Evolutionary conservation across 2,113 vertebrate species (phyloP), one percentile per base, ranked within the genome.

Genomic region (Notarius lentiginosus): DNA sequence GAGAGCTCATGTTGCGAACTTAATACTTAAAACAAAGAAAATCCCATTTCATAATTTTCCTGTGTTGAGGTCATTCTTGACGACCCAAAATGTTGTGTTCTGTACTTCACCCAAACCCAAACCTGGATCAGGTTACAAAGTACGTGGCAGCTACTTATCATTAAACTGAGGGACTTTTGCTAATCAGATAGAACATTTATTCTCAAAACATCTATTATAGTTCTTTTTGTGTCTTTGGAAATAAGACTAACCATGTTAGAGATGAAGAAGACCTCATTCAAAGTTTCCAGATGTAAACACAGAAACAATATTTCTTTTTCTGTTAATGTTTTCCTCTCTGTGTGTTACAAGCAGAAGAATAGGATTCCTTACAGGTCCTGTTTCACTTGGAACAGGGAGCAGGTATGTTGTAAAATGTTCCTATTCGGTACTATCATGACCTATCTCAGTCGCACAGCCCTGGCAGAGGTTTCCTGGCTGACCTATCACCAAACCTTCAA

Each of bases 11-110:
- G 90, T 87, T 81, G 88, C 75, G 89, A 84, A 92, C 79, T 90
- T 92, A 87, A 93, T 90, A 89, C 82, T 41, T 60, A 60, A 80
- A 80, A 58, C 30, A 34, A 81, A 7, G n/a, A 83, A 89, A 92
- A 92, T 75, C 86, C 88, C 51, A 87, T 91, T 92, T 93, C 86
- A 93, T 91, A 79, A 90, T 91, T 90, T 89, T 90, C 90, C 84
- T 83, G 83, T 70, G 9, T 88, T 89, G 68, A 86, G 72, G 85
- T 47, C 79, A 83, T 75, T 89, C 88, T 81, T 65, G 41, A 41
- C 41, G 41, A 41, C 41, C 41, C 41, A 41, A 91, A 92, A 70
- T 83, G 86, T 88, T 88, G 87, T 85, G 88, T 87, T 75, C 87
- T 91, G 91, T 77, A 91, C 87, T 87, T 15, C 63, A 79, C 60